Base-by-base conservation (phyloP, 1,140 invertebrate genomes). In the Drosophila simulans region DNA sequence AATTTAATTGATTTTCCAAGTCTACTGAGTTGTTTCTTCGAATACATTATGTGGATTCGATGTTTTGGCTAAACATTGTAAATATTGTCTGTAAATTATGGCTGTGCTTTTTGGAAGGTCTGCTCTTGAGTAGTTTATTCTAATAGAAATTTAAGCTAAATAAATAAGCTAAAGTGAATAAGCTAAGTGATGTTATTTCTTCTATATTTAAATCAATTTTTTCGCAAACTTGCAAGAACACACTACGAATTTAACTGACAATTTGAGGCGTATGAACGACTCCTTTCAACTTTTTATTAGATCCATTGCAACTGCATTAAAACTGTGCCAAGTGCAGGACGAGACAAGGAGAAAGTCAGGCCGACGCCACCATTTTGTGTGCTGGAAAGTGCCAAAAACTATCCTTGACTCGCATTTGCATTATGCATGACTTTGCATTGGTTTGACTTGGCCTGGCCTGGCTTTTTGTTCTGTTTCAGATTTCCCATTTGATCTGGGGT, bases 371-470 rank as follows among this genome's bases (percentile, higher is more conserved):
- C 46, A 20, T 52, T 52, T 52, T 35, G 49, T 35, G 49, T 35
- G 48, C 35, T 31, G n/a, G 25, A 40, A 51, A 52, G 51, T 77
- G 54, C 48, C 68, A 77, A 62, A 83, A 82, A 79, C 54, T 79
- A 84, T 75, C 64, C 82, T 86, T 74, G 82, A 78, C 78, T 52
- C 49, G 48, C 48, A 51, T 34, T 86, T 85, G 73, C 82, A 85
- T 86, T 86, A 86, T 85, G 78, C 82, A 85, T 81, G 69, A 77
- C 54, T 85, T 81, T 48, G 51, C 54, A 25, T 77, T 60, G 56
- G 59, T 54, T 62, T 76, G 37, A 37, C n/a, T 57, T 58, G 27
- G 27, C 27, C 73, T 60, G 52, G 59, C 49, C 58, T 76, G 37
- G 37, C 12, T 57, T 62, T 45, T 39, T 58, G 42, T 27, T 72